Evolutionary conservation across 2,888 invertebrate genomes (phyloP).

Genomic region (Melieria crassipennis): DNA sequence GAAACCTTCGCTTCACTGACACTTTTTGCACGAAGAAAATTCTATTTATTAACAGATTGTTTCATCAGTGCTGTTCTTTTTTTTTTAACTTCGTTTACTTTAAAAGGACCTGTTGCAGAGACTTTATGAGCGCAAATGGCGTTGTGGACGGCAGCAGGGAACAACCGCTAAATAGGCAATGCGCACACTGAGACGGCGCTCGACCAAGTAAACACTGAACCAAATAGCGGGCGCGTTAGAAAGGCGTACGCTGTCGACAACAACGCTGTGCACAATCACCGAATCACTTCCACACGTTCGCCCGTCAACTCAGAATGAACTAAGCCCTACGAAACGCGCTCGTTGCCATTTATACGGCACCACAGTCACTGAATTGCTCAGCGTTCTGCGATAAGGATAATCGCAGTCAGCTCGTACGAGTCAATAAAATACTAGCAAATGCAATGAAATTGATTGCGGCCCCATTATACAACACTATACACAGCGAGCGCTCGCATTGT

Average conservation of each 20-base stretch:
- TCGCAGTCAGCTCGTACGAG: not conserved
- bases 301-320: conserved; percentile 47
- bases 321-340: conserved; percentile 48
- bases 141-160: too few species aligned
- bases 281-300: too few species aligned
- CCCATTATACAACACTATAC: conserved; percentile 6
- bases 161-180: too few species aligned
- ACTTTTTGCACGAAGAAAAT: not conserved
- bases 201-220: too few species aligned
- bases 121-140: too few species aligned
- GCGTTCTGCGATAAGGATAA: conserved; percentile 51
- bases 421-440: not conserved
- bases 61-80: not conserved
- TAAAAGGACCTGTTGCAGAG: too few species aligned
- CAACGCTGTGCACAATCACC: too few species aligned
- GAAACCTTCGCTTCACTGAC: conserved; percentile 23
- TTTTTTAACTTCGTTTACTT: not conserved
- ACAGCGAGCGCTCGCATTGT: not conserved
- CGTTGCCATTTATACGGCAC: conserved; percentile 49
- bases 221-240: too few species aligned
- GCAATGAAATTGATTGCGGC: conserved; percentile 7
- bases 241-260: too few species aligned
- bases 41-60: not conserved
- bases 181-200: too few species aligned
- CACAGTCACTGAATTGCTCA: conserved; percentile 18